A percentile compares a stretch with the other conserved stretches of the same genome.
phyloP scores from a whole-genome alignment of 2,113 vertebrate species.

The Syngnathoides biaculeatus region DNA sequence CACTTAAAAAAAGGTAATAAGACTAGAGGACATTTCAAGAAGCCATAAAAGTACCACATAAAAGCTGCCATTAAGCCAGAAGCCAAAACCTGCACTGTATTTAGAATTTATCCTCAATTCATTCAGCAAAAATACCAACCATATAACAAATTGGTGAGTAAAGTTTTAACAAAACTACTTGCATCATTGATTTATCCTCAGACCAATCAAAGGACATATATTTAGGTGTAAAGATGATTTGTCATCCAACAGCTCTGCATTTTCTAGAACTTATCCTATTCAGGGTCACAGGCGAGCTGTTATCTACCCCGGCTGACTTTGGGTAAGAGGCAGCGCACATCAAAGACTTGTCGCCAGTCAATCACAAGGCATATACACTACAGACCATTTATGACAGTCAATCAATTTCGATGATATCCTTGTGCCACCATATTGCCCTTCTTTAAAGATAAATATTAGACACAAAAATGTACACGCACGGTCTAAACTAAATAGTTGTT shows the following conservation, averaged over 20 bases:
- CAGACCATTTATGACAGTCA: neutral
- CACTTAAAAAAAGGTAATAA: constrained; percentile 36
- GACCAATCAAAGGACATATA: neutral
- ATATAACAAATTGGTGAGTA: constrained; percentile 1
- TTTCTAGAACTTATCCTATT: neutral
- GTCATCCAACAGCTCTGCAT: neutral
- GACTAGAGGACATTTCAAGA: constrained; percentile 56
- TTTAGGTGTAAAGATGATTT: neutral
- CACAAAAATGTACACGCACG: no score
- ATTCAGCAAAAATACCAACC: constrained; percentile 8
- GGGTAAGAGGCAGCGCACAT: neutral
- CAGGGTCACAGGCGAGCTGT: neutral
- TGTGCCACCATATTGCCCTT: no score
- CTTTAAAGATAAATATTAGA: no score
- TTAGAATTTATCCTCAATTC: constrained; percentile 18
- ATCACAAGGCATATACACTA: neutral
- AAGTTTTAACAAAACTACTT: neutral
- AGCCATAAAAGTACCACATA: constrained; percentile 23
- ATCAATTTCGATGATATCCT: neutral
- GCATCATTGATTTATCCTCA: constrained; percentile 13
- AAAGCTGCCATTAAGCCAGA: constrained; percentile 54
- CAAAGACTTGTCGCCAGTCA: neutral
- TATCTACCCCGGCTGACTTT: neutral
- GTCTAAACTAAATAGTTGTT: no score
- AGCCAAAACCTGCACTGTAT: constrained; percentile 23